Base-by-base conservation (phyloP, 2,797 vertebrate species). In the Sebastes vulpes region DNA sequence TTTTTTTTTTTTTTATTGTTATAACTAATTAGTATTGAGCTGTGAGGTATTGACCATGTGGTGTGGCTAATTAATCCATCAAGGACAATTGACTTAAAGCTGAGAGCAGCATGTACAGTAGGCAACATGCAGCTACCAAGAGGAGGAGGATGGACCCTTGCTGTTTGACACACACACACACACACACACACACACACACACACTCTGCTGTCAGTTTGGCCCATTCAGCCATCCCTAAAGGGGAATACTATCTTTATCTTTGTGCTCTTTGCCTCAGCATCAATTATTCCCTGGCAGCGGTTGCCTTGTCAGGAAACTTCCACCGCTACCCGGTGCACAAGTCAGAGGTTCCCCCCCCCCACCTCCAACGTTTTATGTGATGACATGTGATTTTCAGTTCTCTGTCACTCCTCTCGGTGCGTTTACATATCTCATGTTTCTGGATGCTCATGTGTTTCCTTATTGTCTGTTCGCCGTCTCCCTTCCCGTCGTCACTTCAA, bases 41-140 rank as follows among this genome's bases (percentile, higher is more conserved):
- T 65, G 82, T 56, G 75, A 76, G 72, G 60, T 88, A 89, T 90
- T 84, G 89, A 92, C 83, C 80, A 60, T 85, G 88, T 72, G 79
- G 69, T 87, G 73, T 25, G 28, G 73, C 89, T 92, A 93, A 93
- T 92, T 79, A 92, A 94, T 90, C 86, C 87, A 90, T 94, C 87
- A 86, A 90, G 84, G 77, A 90, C 79, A 63, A 92, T 67, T 77
- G 86, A 92, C 79, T 42, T 73, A 8, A 18, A 84, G 85, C 89
- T 86, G 82, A 86, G 75, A 79, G 83, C 88, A 85, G 81, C 81
- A 60, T 77, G 73, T 80, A 78, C 82, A 75, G 81, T 65, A 46
- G 85, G 59, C 67, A 61, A 50, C 83, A 80, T 5, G 26, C 79
- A 75, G 79, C 87, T 75, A 78, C 61, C 35, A 69, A 53, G 48